Evolutionary conservation across 2,888 invertebrate genomes (phyloP).

Genomic region (Drosophila mettleri): DNA sequence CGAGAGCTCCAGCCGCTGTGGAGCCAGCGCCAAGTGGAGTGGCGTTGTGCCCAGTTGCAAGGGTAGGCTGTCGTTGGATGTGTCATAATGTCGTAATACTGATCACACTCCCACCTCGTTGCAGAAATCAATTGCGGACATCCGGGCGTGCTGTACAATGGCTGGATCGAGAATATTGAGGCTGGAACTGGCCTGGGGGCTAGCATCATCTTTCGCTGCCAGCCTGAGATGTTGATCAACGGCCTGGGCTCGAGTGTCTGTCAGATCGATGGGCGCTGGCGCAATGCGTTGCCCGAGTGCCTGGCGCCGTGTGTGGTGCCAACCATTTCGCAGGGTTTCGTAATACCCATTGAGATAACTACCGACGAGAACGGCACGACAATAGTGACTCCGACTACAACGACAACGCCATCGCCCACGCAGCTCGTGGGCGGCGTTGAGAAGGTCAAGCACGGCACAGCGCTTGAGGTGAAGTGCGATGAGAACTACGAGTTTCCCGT

Average conservation of each 20-base stretch:
- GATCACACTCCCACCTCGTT: too few relatives aligned
- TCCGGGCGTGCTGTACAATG: constrained; percentile 97
- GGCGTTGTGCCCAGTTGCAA: constrained; percentile 96
- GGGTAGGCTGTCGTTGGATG: constrained; percentile 88
- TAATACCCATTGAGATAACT: constrained; percentile 87
- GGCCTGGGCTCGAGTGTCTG: constrained; percentile 96
- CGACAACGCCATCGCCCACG: constrained; percentile 83
- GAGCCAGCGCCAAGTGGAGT: constrained; percentile 97
- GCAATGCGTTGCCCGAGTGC: constrained; percentile 96
- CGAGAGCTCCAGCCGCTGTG: constrained; percentile 95
- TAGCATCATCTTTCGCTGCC: constrained; percentile 96
- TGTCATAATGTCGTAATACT: too few relatives aligned
- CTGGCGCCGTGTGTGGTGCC: constrained; percentile 97
- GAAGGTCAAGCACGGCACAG: constrained; percentile 88
- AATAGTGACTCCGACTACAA: constrained; percentile 68
- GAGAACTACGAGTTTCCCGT: constrained; percentile 93
- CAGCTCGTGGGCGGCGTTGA: constrained; percentile 85
- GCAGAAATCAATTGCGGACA: constrained; percentile 98
- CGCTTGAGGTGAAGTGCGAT: constrained; percentile 92
- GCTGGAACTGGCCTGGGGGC: constrained; percentile 95
- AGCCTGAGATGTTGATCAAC: constrained; percentile 95
- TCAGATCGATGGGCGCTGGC: constrained; percentile 97
- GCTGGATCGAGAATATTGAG: constrained; percentile 96
- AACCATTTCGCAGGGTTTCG: constrained; percentile 91
- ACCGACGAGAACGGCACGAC: constrained; percentile 84